Percentiles rank a stretch among this genome's conserved stretches.
These are phyloP conservation scores for Pangasianodon gigas DNA, from an alignment of 2,113 vertebrate genomes.

Conservation along the genomic window DNA sequence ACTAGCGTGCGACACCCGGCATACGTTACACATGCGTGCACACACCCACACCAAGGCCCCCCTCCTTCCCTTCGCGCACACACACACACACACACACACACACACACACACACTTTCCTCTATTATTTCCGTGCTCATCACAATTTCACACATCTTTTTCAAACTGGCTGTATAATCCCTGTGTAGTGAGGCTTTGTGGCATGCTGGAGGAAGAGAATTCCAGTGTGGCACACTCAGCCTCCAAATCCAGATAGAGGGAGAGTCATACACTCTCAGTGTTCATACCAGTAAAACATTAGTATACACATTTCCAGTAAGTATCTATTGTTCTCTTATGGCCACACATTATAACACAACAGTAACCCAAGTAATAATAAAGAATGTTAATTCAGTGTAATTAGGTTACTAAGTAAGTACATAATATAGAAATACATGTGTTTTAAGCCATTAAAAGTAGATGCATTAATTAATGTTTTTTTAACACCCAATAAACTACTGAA, in stretches of 20 bases:
- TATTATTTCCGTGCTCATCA: slow-evolving; percentile 72
- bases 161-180: slow-evolving; percentile 68
- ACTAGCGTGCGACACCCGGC: slow-evolving; percentile 56
- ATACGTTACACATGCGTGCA: slow-evolving; percentile 61
- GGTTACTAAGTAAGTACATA: not conserved
- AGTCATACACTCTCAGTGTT: not conserved
- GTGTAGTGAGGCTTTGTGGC: slow-evolving; percentile 55
- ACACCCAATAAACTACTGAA: too few species aligned
- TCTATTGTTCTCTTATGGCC: not conserved
- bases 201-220: slow-evolving; percentile 52
- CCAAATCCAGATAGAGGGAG: slow-evolving; percentile 28
- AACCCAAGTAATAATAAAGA: not conserved
- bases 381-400: not conserved
- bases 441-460: not conserved
- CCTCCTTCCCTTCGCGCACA: not conserved
- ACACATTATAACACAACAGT: not conserved
- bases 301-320: slow-evolving; percentile 7
- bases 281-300: not conserved
- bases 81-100: slow-evolving; percentile 22
- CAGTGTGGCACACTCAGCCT: slow-evolving; percentile 53
- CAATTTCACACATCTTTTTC: slow-evolving; percentile 76
- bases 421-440: not conserved
- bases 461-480: not conserved
- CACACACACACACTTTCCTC: slow-evolving; percentile 48
- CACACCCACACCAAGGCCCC: not conserved